These are phyloP conservation scores for Lepus townsendii DNA, from an alignment of 2,797 vertebrate genomes.

Conservation along the genomic window DNA sequence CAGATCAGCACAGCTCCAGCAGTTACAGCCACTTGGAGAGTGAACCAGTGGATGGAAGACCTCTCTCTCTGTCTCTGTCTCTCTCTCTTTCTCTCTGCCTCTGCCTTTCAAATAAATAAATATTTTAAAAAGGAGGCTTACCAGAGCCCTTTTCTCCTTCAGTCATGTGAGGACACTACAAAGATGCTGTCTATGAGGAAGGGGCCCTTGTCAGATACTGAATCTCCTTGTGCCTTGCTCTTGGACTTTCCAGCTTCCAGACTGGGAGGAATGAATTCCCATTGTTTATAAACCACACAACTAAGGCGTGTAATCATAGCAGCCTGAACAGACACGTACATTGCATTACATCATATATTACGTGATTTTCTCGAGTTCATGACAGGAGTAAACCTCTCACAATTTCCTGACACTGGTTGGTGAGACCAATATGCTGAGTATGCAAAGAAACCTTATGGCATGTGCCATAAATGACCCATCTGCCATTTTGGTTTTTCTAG, in stretches of 20 bases:
- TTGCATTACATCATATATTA: background rate
- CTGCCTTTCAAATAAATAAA: no score
- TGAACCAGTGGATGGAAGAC: no score
- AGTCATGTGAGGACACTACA: background rate
- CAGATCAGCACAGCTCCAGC: no score
- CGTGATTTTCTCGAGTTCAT: background rate
- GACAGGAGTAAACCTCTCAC: background rate
- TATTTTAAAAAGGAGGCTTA: background rate
- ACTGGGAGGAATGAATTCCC: background rate
- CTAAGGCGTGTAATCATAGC: background rate
- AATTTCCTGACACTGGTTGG: background rate
- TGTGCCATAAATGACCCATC: background rate
- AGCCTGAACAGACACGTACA: background rate
- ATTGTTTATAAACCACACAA: background rate
- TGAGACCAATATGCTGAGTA: conserved; percentile 14
- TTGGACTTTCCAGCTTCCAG: background rate
- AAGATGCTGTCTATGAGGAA: background rate
- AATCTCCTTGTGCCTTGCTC: background rate
- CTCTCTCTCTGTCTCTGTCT: no score
- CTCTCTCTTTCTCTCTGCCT: no score
- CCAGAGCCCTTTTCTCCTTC: background rate
- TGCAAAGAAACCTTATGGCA: background rate
- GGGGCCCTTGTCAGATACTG: background rate
- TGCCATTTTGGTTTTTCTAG: conserved; percentile 36
- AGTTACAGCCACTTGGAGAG: no score